Evolutionary conservation across 2,797 vertebrate species (phyloP).

Genomic region (Acanthiza pusilla): DNA sequence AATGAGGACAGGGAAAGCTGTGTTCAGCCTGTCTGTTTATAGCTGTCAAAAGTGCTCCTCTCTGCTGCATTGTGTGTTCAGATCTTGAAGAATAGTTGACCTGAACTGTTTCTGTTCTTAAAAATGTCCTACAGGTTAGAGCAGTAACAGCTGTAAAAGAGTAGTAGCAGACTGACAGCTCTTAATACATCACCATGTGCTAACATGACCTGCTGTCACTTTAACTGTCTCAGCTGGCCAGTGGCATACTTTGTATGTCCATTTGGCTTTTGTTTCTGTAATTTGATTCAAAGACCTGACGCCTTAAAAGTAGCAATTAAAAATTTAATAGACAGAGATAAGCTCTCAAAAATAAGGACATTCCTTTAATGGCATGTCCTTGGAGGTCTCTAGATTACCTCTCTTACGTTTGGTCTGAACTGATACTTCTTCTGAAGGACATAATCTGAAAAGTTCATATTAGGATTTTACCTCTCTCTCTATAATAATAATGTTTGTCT

Average conservation of each 20-base stretch:
- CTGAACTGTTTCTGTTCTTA: not conserved
- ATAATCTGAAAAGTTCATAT: not conserved
- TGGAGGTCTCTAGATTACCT: not conserved
- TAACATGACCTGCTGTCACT: not conserved
- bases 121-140: not conserved
- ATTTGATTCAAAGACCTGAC: not conserved
- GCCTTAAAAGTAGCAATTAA: not conserved
- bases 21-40: not conserved
- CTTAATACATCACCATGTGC: not conserved
- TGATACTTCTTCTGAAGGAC: not conserved
- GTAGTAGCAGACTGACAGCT: not conserved
- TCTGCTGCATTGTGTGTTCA: not conserved
- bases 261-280: not conserved
- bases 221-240: not conserved
- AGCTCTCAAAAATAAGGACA: not conserved
- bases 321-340: not conserved
- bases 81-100: not conserved
- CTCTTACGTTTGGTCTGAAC: not conserved
- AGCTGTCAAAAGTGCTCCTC: not conserved
- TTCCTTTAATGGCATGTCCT: not conserved
- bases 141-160: not conserved
- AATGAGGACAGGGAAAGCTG: not conserved
- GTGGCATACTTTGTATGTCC: fast-evolving
- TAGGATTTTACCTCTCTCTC: not conserved
- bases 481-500: not conserved